Evolutionary conservation across 2,113 vertebrate species (phyloP), one percentile per base, ranked within the genome.

Genomic region (Edolisoma coerulescens): DNA sequence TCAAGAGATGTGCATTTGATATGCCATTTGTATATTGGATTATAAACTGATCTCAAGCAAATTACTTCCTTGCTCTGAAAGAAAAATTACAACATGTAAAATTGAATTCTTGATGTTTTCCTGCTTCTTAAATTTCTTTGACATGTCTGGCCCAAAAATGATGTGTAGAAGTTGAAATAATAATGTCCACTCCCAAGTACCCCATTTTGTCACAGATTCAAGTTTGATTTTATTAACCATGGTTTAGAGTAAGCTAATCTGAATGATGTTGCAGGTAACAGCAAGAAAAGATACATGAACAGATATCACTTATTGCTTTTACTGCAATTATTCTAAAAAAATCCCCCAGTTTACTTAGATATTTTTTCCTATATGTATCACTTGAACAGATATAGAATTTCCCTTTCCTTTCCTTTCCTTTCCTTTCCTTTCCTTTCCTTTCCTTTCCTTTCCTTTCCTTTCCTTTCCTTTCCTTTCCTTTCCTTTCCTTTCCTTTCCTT

Each of bases 331-430:
- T 2, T 42, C 13, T 18, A 17, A 47, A 5, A 59, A 64, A 75
- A 37, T 13, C 0, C 2, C 27, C 0, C 1, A 61, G 7, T n/a
- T 49, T 82, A 28, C 41, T 76, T 85, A 47, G 9, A 13, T 67
- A 1, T 54, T 47, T 1, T 63, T 76, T 54, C 13, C 14, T 78
- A 19, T 63, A 18, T 21, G 6, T 19, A 49, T 53, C n/a, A 30
- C 15, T 74, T 37, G 35, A 45, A 59, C 3, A 44, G 3, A 13
- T 37, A 33, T 7, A 63, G 15, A 33, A 35, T 21, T n/a, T 16
- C 3, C 16, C 30, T 44, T 8, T 2, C 20, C 10, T n/a, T 14
- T 11, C 32, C 23, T 18, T 26, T 4, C 27, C 30, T 44, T 8
- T 2, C 20, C 10, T n/a, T 14, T 11, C 32, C 23, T n/a, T n/a